Base-by-base conservation (phyloP, 2,113 vertebrate genomes). In the Rallus limicola region DNA sequence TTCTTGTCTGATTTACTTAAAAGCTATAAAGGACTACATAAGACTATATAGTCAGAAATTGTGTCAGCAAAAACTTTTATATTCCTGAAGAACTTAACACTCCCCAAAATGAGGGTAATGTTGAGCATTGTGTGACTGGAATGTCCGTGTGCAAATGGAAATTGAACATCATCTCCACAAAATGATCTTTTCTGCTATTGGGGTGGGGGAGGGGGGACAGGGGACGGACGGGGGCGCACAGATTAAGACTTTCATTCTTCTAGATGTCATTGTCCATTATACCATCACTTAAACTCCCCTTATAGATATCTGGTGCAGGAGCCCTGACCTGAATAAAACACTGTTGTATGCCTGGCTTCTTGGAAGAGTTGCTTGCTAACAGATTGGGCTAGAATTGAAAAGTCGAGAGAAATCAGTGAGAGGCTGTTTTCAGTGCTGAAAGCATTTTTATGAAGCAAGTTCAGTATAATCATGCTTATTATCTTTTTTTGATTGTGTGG, bases 131-230 rank as follows among this genome's bases (percentile, higher is more conserved):
- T 46, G 44, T 46, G 44, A 46, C 44, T 46, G 44, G 44, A 46
- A 46, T 46, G 17, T 46, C 44, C 44, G 23, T 23, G 21, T 69
- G 50, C 33, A 4, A 82, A 52, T 50, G 53, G 42, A 56, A 74
- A n/a, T 36, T 10, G 48, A 65, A 23, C 21, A 29, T 2, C 5
- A 6, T 59, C 42, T 63, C 88, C 50, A 33, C 6, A 60, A 34
- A 11, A 28, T 40, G 10, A 5, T 10, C 40, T 93, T 84, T 2
- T 40, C 16, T 91, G 65, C 36, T 84, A 1, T 70, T 67, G 8
- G 16, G 34, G 9, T 2, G 0, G 15, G 42, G 24, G 10, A 9
- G 2, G 3, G 12, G n/a, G 44, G 15, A 17, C n/a, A 2, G 12
- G n/a, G 44, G 40, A 19, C 3, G 9, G 44, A 46, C 8, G 9